Evolutionary conservation across 2,797 vertebrate genomes (phyloP).

Genomic region (Diplodus sargus): DNA sequence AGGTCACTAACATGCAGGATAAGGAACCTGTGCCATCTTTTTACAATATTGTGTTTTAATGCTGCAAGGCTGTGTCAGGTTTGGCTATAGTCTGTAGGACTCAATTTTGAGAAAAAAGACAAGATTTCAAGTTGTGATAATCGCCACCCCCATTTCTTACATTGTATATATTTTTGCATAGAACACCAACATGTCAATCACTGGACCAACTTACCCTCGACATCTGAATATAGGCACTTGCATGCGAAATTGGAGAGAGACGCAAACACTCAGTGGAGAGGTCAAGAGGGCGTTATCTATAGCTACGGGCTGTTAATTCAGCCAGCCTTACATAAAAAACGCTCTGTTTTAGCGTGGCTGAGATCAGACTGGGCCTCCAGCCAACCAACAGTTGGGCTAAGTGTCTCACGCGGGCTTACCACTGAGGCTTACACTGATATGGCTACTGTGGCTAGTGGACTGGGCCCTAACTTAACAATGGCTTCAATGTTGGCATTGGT

Average conservation of each 20-base stretch:
- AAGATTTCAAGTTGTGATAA: too few relatives aligned
- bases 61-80: too few relatives aligned
- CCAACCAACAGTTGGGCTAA: constrained; percentile 57
- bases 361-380: constrained; percentile 46
- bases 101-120: too few relatives aligned
- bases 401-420: constrained; percentile 36
- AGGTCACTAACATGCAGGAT: too few relatives aligned
- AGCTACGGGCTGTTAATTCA: neutral
- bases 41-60: too few relatives aligned
- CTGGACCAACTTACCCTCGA: neutral
- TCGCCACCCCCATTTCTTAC: neutral
- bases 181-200: neutral
- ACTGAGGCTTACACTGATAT: constrained; percentile 43
- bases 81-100: too few relatives aligned
- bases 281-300: constrained; percentile 18
- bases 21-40: too few relatives aligned
- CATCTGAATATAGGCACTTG: neutral
- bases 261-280: neutral
- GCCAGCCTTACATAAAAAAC: constrained; percentile 16
- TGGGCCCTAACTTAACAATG: neutral
- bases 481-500: constrained; percentile 7
- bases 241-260: constrained; percentile 9
- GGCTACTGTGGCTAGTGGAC: constrained; percentile 7
- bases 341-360: constrained; percentile 10
- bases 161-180: neutral